Conservation (phyloP, 2,888 invertebrate species). For the Aleiodes leptofemur region DNA sequence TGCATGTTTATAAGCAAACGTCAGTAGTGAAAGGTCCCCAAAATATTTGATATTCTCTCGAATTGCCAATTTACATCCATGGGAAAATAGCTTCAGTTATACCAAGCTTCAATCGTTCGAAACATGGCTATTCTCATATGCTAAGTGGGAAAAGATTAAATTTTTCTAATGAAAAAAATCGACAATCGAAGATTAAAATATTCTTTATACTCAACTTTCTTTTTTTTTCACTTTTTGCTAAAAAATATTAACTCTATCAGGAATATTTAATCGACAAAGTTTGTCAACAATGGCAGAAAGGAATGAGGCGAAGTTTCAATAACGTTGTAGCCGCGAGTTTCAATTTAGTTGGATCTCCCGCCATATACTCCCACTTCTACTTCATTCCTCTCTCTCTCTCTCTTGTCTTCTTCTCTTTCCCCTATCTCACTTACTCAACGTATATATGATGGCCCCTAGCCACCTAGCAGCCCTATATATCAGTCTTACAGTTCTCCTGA, state of each 20-base stretch:
- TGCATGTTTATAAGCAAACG: constrained; percentile 67
- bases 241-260: not conserved
- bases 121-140: constrained; percentile 51
- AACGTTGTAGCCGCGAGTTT: constrained; percentile 50
- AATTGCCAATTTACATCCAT: constrained; percentile 62
- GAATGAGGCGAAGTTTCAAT: constrained; percentile 9
- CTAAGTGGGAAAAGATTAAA: not conserved
- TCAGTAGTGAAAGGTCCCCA: constrained; percentile 44
- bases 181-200: not conserved
- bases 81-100: constrained; percentile 51
- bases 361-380: constrained; percentile 48
- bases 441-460: constrained; percentile 46
- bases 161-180: not conserved
- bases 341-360: constrained; percentile 36
- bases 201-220: too few species aligned
- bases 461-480: constrained; percentile 58
- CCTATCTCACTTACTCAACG: constrained; percentile 33
- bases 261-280: not conserved
- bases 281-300: constrained; percentile 5
- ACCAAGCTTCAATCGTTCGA: constrained; percentile 55
- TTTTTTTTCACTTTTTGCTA: not conserved
- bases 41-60: constrained; percentile 59
- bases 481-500: constrained; percentile 65
- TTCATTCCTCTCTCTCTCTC: constrained; percentile 29
- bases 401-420: too few species aligned